Conservation (phyloP, 2,888 invertebrate genomes). For the Leptopilina drosophilae region DNA sequence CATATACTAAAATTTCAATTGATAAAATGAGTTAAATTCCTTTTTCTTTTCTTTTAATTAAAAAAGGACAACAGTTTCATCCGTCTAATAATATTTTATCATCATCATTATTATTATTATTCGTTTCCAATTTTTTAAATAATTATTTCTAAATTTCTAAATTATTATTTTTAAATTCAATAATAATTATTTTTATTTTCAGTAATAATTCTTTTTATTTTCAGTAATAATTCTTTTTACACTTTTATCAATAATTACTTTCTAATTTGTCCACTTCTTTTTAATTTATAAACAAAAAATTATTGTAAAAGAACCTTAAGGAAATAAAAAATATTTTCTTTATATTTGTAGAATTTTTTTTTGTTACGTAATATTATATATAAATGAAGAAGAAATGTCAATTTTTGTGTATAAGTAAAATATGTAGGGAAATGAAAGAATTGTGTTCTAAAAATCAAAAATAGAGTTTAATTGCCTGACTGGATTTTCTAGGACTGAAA, state of each 20-base stretch:
- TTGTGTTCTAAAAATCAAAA: background rate
- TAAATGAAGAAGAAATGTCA: too few relatives aligned
- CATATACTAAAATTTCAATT: background rate
- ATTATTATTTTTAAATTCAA: background rate
- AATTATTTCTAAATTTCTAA: background rate
- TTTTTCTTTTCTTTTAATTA: background rate
- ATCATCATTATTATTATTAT: background rate
- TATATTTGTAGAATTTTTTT: too few relatives aligned
- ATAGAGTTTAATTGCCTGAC: slow-evolving; percentile 10
- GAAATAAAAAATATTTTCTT: too few relatives aligned
- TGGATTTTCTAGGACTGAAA: slow-evolving; percentile 12
- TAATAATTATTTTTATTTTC: background rate
- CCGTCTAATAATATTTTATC: background rate
- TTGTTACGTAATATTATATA: too few relatives aligned
- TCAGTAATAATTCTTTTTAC: too few relatives aligned
- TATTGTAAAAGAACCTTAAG: too few relatives aligned
- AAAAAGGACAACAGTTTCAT: background rate
- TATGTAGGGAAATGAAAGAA: background rate
- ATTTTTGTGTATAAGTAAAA: background rate
- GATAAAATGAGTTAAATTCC: background rate
- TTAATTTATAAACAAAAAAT: too few relatives aligned
- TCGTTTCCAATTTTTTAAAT: too few relatives aligned
- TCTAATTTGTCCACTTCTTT: too few relatives aligned
- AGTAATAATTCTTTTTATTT: background rate
- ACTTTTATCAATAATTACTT: too few relatives aligned